Evolutionary conservation across 2,797 vertebrate genomes (phyloP).

Genomic region (Dallia pectoralis): DNA sequence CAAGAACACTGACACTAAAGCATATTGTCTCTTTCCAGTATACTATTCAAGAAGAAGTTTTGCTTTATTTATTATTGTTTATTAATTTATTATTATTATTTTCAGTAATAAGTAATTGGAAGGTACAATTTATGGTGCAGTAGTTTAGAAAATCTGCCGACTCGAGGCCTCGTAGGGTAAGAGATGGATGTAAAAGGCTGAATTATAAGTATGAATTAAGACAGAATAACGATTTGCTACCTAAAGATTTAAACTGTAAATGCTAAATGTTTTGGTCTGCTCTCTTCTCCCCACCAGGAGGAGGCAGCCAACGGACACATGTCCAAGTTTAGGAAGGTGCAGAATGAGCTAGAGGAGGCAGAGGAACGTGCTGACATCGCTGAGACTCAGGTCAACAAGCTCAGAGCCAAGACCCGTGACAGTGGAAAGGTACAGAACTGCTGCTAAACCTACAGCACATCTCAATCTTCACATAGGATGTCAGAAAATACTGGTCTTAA

Average conservation of each 20-base stretch:
- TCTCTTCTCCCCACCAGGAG: neutral
- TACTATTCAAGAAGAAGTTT: neutral
- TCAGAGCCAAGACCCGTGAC: slow-evolving; percentile 10
- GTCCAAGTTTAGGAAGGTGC: slow-evolving; percentile 11
- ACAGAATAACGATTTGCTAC: neutral
- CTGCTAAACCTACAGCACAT: neutral
- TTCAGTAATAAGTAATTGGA: too few relatives aligned
- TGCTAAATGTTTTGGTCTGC: neutral
- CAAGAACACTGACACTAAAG: neutral
- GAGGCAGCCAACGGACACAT: slow-evolving; percentile 11
- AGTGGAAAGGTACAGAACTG: slow-evolving; percentile 60
- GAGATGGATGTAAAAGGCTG: too few relatives aligned
- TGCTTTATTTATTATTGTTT: too few relatives aligned
- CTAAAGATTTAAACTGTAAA: neutral
- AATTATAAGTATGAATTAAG: neutral
- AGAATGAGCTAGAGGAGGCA: slow-evolving; percentile 13
- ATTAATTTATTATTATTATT: too few relatives aligned
- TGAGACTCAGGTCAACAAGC: slow-evolving; percentile 18
- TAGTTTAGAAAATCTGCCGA: too few relatives aligned
- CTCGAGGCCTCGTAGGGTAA: too few relatives aligned
- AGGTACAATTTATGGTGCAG: too few relatives aligned
- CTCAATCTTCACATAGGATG: too few relatives aligned
- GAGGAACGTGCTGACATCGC: slow-evolving; percentile 17
- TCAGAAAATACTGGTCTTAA: too few relatives aligned
- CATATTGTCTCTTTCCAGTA: neutral